Evolutionary conservation across 2,113 vertebrate genomes (phyloP).

Genomic region (Guaruba guarouba): DNA sequence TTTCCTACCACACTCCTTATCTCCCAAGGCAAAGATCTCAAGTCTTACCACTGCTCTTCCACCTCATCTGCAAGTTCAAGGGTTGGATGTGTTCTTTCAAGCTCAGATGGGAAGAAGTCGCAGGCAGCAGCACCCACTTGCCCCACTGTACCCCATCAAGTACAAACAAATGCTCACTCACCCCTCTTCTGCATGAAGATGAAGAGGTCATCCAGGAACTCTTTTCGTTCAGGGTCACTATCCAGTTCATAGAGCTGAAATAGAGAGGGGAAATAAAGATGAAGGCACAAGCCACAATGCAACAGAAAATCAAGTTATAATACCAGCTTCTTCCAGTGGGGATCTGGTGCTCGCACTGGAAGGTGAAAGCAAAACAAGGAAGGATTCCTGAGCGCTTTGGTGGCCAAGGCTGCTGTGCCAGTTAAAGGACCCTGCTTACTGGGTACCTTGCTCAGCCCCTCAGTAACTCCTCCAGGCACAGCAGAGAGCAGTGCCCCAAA

Average conservation of each 20-base stretch:
- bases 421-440: rapidly evolving
- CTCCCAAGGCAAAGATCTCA: background rate
- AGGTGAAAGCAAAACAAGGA: background rate
- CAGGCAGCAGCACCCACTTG: background rate
- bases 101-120: background rate
- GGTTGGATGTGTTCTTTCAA: background rate
- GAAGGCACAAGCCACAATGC: background rate
- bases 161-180: constrained; percentile 58
- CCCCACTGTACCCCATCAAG: rapidly evolving
- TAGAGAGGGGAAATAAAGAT: background rate
- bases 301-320: background rate
- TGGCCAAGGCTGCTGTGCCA: background rate
- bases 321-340: background rate
- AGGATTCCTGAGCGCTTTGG: background rate
- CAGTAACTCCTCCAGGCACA: background rate
- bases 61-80: background rate
- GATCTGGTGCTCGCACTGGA: background rate
- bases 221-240: constrained; percentile 89
- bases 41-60: background rate
- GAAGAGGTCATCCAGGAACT: constrained; percentile 95
- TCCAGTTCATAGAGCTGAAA: constrained; percentile 94
- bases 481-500: background rate
- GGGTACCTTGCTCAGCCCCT: background rate
- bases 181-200: constrained; percentile 98
- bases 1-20: background rate